Base-by-base conservation (phyloP, 2,113 vertebrate species). In the Calidris pygmaea region DNA sequence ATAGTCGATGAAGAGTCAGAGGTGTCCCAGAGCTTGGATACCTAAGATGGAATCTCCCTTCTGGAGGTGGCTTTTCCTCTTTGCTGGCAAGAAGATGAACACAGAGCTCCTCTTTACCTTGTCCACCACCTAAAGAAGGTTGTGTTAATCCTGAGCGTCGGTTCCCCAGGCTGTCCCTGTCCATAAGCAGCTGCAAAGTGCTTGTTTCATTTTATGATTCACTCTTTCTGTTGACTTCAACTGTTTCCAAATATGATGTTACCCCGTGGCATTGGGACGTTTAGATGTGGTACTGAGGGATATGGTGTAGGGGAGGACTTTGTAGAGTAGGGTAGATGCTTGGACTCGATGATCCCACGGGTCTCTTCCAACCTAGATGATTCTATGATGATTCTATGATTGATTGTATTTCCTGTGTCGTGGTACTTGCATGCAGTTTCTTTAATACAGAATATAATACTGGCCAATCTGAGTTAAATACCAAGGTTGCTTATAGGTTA, bases 101-200 rank as follows among this genome's bases (percentile, higher is more conserved):
- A 2, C 43, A 37, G 26, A n/a, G 52, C 29, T 88, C 17, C 39
- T 50, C 1, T 53, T 76, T 17, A 30, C 17, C 32, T 87, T 55
- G 5, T 50, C 87, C 67, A 48, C 26, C 0, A 0, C 45, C 12
- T 50, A 22, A 66, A 87, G 53, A 63, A 52, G 37, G 22, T 21
- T 85, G 7, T 39, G 27, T 82, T 87, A 68, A 85, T 71, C 45
- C 77, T 16, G 20, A 59, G 30, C 12, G 20, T 60, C 34, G 3
- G 45, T 86, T 95, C 80, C 48, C 83, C 71, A 89, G 83, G 60
- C 71, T 93, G 76, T 91, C 62, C 89, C 86, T 34, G 9, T 78
- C 76, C 63, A 59, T 71, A 90, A 89, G 65, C 85, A 96, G 87
- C 93, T 97, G 87, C 74, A 94, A 90, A 91, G 59, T 66, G 59